These are phyloP conservation scores for Microtus pennsylvanicus DNA, from an alignment of 2,113 vertebrate genomes.

Conservation along the genomic window DNA sequence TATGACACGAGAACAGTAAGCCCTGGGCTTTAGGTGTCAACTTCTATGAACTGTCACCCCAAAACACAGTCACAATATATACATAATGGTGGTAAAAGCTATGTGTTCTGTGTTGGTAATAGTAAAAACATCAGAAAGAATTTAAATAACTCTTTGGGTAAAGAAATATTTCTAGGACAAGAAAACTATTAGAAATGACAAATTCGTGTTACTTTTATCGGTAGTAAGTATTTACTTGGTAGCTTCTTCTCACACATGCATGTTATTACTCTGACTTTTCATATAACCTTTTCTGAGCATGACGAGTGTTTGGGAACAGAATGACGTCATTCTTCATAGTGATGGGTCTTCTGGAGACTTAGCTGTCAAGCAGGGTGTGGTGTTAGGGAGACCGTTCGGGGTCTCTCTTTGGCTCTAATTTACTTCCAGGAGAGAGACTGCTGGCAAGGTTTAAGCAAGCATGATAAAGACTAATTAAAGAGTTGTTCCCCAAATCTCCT, in stretches of 20 bases:
- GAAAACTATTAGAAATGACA: slow-evolving; percentile 44
- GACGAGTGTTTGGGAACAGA: background rate
- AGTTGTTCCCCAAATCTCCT: slow-evolving; percentile 74
- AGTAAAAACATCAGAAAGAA: slow-evolving; percentile 38
- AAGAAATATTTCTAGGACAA: slow-evolving; percentile 44
- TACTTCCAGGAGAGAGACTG: slow-evolving; percentile 67
- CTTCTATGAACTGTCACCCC: slow-evolving; percentile 20
- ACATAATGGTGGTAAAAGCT: slow-evolving; percentile 16
- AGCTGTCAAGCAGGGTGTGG: slow-evolving; percentile 72
- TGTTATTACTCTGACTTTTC: slow-evolving; percentile 35
- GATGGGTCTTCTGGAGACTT: slow-evolving; percentile 61
- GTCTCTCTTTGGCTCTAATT: slow-evolving; percentile 75
- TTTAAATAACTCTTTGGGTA: background rate
- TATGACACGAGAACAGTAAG: background rate
- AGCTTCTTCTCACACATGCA: background rate
- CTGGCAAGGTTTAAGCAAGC: slow-evolving; percentile 74
- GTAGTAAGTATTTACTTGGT: slow-evolving; percentile 56
- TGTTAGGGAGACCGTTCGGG: slow-evolving; percentile 61
- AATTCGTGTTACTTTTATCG: slow-evolving; percentile 22
- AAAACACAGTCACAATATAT: slow-evolving; percentile 1
- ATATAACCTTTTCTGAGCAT: slow-evolving; percentile 62
- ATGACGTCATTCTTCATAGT: slow-evolving; percentile 67
- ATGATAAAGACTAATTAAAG: slow-evolving; percentile 71
- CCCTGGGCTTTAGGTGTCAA: background rate
- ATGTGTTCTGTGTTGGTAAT: slow-evolving; percentile 52